Base-by-base conservation (phyloP, 2,888 invertebrate species). In the Malachius bipustulatus region DNA sequence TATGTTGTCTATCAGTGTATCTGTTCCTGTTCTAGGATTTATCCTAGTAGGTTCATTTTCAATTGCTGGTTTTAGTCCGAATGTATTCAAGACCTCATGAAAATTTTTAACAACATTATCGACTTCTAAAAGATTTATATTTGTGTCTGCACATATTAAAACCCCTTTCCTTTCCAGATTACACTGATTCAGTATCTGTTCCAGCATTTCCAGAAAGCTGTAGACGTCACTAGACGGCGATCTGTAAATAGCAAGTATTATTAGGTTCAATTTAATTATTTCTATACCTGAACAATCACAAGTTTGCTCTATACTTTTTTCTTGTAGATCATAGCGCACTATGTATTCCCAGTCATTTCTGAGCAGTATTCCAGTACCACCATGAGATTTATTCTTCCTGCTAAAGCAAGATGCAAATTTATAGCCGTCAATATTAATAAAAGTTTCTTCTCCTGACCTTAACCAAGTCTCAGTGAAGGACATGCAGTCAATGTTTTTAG, bases 401-500 rank as follows among this genome's bases (percentile, higher is more conserved):
- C 24, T 19, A 19, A 19, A 19, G 24, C 24, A 19, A 8, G 24
- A 19, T 19, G n/a, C 6, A 19, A 19, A 6, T 8, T 6, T 19
- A n/a, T 19, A 19, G 24, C n/a, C n/a, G n/a, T 19, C 6, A 19
- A 19, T n/a, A 6, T n/a, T 19, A 19, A 19, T 19, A 19, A 19
- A 19, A n/a, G 6, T 19, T n/a, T 19, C 24, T n/a, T 19, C 24
- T 8, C 24, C 24, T 19, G 24, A n/a, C n/a, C 24, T 19, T 19
- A 19, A 19, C 24, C 24, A 19, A 19, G 24, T 19, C 24, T 19
- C 24, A 6, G n/a, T 19, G 6, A 19, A n/a, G 6, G 24, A 6
- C 6, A 19, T n/a, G n/a, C 24, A 19, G n/a, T 19, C 24, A 8
- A 19, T 19, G n/a, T 19, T 6, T 19, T 19, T 19, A 19, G 6